Evolutionary conservation across 2,888 invertebrate species (phyloP), one percentile per base, ranked within the genome.

Genomic region (Acleris laterana): DNA sequence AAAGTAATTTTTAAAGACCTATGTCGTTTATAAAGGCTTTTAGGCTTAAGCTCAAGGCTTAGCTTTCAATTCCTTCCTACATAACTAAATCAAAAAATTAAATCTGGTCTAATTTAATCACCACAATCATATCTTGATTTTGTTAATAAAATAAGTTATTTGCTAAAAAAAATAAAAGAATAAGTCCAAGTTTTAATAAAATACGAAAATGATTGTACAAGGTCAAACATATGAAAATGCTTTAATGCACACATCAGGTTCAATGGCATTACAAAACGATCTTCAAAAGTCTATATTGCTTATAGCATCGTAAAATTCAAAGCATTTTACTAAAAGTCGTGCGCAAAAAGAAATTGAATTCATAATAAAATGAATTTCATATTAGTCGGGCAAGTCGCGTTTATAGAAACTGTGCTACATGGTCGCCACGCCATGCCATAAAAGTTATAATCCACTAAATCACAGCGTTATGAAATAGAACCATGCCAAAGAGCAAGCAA

Each of bases 401-500:
- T 56, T 65, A 60, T 62, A 56, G 25, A 66, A 66, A 57, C 56
- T 51, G 28, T 50, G 49, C n/a, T 49, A 55, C 50, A 56, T 42
- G 28, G 22, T 56, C n/a, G 56, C 57, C 66, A 66, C 61, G 66
- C 66, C 19, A 57, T 25, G 22, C 62, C 32, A 57, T 66, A 57
- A 66, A 66, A 52, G 46, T 66, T 62, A 62, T 48, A 57, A 65
- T 22, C 56, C 57, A 51, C 28, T 66, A 62, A 66, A 62, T 66
- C 66, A 66, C 16, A 20, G 56, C 60, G 52, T 38, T 66, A 66
- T 66, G 61, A 62, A 66, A 66, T 57, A 62, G 57, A 66, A 66
- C 19, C 66, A 66, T 66, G 61, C 66, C 51, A 62, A 60, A 61
- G 49, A 28, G 46, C 32, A 61, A 59, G 53, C 38, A 60, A 55